These are phyloP conservation scores for Aporophyla nigra DNA, from an alignment of 2,888 invertebrate species.

Conservation along the genomic window DNA sequence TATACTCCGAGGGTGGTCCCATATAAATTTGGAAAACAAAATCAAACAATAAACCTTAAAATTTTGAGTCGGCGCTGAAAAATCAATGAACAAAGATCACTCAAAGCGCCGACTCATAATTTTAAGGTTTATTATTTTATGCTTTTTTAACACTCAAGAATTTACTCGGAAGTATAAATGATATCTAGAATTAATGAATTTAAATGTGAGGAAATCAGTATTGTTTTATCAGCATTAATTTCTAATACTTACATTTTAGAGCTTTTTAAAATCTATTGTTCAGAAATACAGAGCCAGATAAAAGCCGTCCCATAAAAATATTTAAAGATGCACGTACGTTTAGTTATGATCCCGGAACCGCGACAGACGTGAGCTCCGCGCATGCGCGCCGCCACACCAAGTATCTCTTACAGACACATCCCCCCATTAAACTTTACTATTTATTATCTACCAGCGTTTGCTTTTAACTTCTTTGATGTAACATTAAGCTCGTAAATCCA, in stretches of 20 bases:
- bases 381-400: constrained; percentile 63
- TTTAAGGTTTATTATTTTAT: too few relatives aligned
- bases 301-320: constrained; percentile 52
- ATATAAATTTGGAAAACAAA: too few relatives aligned
- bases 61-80: too few relatives aligned
- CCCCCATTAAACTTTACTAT: constrained; percentile 63
- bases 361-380: constrained; percentile 60
- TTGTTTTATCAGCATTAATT: neutral
- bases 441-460: constrained; percentile 61
- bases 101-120: too few relatives aligned
- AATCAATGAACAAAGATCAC: too few relatives aligned
- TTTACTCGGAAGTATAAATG: too few relatives aligned
- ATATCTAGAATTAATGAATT: too few relatives aligned
- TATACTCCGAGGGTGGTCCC: too few relatives aligned
- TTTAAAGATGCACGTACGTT: constrained; percentile 54
- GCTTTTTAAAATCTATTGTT: constrained; percentile 3
- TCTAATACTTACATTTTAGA: neutral
- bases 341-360: constrained; percentile 65
- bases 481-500: constrained; percentile 50
- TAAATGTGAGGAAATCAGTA: too few relatives aligned
- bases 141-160: too few relatives aligned
- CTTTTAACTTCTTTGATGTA: constrained; percentile 67
- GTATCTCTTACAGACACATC: constrained; percentile 64
- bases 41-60: too few relatives aligned
- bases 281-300: constrained; percentile 13